Conservation (phyloP, 2,888 invertebrate genomes). For the Chouioia cunea region DNA sequence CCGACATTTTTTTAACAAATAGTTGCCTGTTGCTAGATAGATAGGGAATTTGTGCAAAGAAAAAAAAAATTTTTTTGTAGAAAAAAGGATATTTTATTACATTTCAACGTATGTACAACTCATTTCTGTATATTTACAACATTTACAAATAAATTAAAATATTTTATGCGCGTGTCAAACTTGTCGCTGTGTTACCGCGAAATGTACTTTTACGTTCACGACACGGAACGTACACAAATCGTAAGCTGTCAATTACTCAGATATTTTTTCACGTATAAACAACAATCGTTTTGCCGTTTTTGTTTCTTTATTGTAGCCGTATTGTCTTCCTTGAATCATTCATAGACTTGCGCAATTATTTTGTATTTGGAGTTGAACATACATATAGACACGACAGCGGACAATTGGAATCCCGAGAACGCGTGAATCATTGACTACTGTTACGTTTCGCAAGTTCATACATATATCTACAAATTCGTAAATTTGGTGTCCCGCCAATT, state of each 20-base stretch:
- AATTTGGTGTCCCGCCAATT: conserved; percentile 35
- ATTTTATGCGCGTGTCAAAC: no score
- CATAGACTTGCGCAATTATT: conserved; percentile 40
- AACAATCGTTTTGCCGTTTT: conserved; percentile 2
- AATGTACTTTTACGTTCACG: no score
- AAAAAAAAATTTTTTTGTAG: no score
- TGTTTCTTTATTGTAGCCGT: conserved; percentile 23
- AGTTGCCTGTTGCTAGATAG: no score
- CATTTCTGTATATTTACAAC: no score
- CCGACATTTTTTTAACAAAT: no score
- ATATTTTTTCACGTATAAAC: neutral
- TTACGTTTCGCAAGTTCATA: conserved; percentile 39
- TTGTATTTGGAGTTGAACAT: conserved; percentile 41
- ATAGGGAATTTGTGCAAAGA: no score
- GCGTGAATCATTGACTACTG: conserved; percentile 44
- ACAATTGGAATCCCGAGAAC: conserved; percentile 42
- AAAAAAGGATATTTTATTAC: no score
- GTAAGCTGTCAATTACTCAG: conserved; percentile 3
- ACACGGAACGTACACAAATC: neutral
- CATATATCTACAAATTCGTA: conserved; percentile 14
- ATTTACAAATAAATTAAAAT: no score
- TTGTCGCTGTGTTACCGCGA: no score
- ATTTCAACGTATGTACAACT: no score
- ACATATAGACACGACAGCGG: conserved; percentile 6
- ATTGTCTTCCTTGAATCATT: conserved; percentile 36